phyloP scores from a whole-genome alignment of 2,113 vertebrate genomes.

The Cynocephalus volans region DNA sequence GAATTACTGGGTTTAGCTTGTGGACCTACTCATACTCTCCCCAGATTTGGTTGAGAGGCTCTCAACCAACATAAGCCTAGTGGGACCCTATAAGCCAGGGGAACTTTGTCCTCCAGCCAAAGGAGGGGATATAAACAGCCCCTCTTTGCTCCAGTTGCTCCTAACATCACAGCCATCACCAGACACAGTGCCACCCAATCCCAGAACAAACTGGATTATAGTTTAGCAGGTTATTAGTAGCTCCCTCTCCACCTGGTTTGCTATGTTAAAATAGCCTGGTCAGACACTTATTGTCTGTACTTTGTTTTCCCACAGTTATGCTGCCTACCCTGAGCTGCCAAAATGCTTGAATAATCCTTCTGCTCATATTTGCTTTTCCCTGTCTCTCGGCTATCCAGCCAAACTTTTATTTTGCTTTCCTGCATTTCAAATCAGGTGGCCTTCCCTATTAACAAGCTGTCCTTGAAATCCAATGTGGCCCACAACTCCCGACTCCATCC shows the following conservation, averaged over 20 bases:
- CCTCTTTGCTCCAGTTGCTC: background rate
- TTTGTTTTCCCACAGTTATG: slow-evolving; percentile 6
- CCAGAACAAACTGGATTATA: background rate
- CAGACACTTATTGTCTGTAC: background rate
- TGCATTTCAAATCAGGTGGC: background rate
- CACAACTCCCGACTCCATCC: background rate
- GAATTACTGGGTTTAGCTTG: background rate
- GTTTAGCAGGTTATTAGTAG: background rate
- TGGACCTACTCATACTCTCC: background rate
- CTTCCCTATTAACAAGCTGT: background rate
- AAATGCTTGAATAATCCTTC: slow-evolving; percentile 11
- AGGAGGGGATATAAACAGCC: background rate
- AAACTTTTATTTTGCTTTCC: slow-evolving; percentile 28
- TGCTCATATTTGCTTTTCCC: background rate
- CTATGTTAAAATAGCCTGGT: background rate
- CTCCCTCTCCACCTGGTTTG: background rate
- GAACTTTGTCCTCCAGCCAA: background rate
- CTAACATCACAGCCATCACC: background rate
- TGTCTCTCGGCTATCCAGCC: background rate
- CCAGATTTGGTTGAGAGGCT: background rate
- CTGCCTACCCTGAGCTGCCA: background rate
- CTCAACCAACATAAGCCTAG: background rate
- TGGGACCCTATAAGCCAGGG: background rate
- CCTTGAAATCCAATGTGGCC: background rate
- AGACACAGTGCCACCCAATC: background rate